A percentile compares a stretch with the other conserved stretches of the same genome.
These are phyloP conservation scores for Myrmophylax atrothorax DNA, from an alignment of 2,113 vertebrate genomes.

Conservation along the genomic window DNA sequence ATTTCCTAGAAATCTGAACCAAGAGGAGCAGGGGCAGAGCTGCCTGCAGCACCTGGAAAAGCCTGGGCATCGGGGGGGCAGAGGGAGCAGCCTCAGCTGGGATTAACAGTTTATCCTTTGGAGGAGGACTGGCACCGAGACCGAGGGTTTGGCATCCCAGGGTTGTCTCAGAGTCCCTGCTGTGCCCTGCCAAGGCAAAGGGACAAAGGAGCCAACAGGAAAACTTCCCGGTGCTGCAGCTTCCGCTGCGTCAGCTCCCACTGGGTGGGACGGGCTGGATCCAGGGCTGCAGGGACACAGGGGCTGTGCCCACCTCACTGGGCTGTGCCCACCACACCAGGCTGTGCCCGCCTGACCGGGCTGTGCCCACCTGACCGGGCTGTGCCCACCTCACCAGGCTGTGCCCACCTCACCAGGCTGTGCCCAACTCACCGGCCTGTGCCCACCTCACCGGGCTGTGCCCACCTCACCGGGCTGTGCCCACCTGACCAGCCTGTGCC, in stretches of 20 bases:
- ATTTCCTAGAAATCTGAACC: neutral
- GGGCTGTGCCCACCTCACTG: neutral
- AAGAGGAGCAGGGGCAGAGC: neutral
- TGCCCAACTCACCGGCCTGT: neutral
- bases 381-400: neutral
- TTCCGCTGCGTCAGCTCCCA: neutral
- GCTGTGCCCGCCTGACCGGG: no score
- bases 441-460: neutral
- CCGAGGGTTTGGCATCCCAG: fast-evolving
- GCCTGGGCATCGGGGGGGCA: fast-evolving
- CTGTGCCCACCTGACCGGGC: neutral
- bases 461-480: neutral
- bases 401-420: neutral
- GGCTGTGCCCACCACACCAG: neutral
- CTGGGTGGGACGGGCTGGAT: neutral
- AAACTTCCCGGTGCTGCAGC: neutral
- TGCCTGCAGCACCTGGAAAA: neutral
- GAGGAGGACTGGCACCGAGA: neutral
- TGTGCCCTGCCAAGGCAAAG: neutral
- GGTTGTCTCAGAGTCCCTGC: neutral
- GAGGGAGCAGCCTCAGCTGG: neutral
- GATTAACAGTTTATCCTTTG: fast-evolving
- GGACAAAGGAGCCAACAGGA: slow-evolving; percentile 34
- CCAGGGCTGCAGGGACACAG: neutral
- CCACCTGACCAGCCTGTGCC: neutral